A percentile compares a stretch with the other conserved stretches of the same genome.
These are phyloP conservation scores for Radopholus similis DNA, from an alignment of 1,140 invertebrate genomes.

Conservation along the genomic window DNA sequence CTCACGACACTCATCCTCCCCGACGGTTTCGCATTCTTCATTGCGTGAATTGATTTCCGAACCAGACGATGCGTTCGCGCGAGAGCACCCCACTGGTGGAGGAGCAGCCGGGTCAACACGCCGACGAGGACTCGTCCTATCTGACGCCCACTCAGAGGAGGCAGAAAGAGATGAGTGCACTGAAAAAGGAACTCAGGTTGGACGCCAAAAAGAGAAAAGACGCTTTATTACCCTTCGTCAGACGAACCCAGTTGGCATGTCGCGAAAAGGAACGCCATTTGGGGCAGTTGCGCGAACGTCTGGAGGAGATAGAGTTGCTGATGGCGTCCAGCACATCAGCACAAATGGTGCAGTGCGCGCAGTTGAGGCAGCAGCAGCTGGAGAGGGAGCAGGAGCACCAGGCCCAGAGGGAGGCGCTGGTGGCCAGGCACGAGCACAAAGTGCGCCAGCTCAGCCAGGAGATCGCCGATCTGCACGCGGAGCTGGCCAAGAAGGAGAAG, in stretches of 20 bases:
- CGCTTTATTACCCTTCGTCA: not conserved
- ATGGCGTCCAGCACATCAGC: slow-evolving; percentile 25
- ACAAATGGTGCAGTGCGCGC: slow-evolving; percentile 30
- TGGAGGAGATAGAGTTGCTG: slow-evolving; percentile 50
- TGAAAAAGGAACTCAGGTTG: slow-evolving; percentile 44
- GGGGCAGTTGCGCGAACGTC: slow-evolving; percentile 48
- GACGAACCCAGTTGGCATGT: slow-evolving; percentile 29
- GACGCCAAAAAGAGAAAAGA: not conserved
- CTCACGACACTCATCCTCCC: not conserved
- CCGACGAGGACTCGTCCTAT: slow-evolving; percentile 37
- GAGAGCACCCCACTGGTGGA: slow-evolving; percentile 13
- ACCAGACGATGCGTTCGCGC: no score
- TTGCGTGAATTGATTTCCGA: no score
- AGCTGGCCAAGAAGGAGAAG: not conserved
- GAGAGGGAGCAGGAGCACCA: slow-evolving; percentile 35
- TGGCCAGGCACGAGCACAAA: slow-evolving; percentile 49
- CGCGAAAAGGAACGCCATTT: slow-evolving; percentile 51
- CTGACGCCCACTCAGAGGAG: slow-evolving; percentile 54
- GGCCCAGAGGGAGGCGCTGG: slow-evolving; percentile 40
- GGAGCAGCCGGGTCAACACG: not conserved
- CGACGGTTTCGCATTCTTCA: no score
- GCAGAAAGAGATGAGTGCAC: slow-evolving; percentile 40
- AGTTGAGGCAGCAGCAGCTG: slow-evolving; percentile 36
- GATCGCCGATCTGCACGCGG: slow-evolving; percentile 33
- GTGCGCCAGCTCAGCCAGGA: slow-evolving; percentile 54